These are phyloP conservation scores for Chaenocephalus aceratus DNA, from an alignment of 2,113 vertebrate species.

Conservation along the genomic window DNA sequence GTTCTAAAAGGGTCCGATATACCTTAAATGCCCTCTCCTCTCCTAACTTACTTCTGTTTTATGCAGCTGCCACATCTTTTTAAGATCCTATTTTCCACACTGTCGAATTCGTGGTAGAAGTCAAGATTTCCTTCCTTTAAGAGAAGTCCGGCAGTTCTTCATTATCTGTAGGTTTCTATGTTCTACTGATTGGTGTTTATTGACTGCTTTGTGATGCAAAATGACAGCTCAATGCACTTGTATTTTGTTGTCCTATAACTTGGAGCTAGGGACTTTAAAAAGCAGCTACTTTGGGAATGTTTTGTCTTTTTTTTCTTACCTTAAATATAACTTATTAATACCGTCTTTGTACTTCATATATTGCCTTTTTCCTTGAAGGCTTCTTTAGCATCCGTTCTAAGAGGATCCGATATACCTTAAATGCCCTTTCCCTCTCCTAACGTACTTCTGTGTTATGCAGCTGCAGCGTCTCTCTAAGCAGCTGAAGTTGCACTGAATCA, in stretches of 20 bases:
- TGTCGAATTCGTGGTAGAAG: background rate
- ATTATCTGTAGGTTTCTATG: background rate
- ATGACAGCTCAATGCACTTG: too few species aligned
- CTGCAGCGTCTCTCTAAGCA: background rate
- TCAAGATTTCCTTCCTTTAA: too few species aligned
- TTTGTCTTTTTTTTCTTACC: background rate
- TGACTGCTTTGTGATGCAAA: background rate
- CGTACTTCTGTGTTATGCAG: conserved; percentile 1
- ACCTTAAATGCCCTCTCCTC: background rate
- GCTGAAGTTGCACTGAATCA: conserved; percentile 45
- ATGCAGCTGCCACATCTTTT: conserved; percentile 3
- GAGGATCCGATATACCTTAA: background rate
- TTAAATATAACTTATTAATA: background rate
- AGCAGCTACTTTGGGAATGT: background rate
- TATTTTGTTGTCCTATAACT: background rate
- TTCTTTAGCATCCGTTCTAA: background rate
- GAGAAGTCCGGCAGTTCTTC: background rate
- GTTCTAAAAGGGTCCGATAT: background rate
- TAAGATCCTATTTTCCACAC: conserved; percentile 32
- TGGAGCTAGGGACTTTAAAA: background rate
- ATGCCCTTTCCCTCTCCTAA: background rate
- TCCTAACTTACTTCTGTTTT: background rate
- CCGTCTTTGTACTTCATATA: background rate
- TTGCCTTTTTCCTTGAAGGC: background rate
- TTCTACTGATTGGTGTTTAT: background rate